phyloP scores from a whole-genome alignment of 2,113 vertebrate genomes.

The Oostethus manadensis region DNA sequence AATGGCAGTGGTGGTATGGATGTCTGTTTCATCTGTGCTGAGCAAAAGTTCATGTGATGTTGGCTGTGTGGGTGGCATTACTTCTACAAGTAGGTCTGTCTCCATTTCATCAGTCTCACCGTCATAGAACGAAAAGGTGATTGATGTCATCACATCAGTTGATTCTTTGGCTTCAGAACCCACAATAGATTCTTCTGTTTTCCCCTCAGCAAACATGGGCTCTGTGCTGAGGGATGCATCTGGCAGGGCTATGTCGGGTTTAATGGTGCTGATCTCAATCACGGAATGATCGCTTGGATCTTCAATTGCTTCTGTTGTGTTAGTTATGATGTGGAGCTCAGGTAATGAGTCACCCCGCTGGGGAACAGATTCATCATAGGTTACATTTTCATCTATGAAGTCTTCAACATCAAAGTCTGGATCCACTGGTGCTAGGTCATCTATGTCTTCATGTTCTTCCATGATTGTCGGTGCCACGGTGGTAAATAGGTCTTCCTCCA shows the following conservation, averaged over 20 bases:
- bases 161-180: slow-evolving; percentile 25
- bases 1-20: neutral
- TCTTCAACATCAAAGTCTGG: slow-evolving; percentile 34
- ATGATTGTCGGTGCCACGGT: slow-evolving; percentile 42
- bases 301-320: slow-evolving; percentile 22
- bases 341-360: slow-evolving; percentile 38
- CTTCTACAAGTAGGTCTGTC: slow-evolving; percentile 27
- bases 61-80: slow-evolving; percentile 9
- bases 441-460: slow-evolving; percentile 33
- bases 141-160: slow-evolving; percentile 26
- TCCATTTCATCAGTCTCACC: slow-evolving; percentile 2
- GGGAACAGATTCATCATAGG: slow-evolving; percentile 11
- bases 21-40: slow-evolving; percentile 10
- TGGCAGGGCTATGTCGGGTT: slow-evolving; percentile 53
- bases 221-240: slow-evolving; percentile 47
- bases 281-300: slow-evolving; percentile 52
- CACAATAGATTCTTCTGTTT: slow-evolving; percentile 59
- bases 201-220: slow-evolving; percentile 59
- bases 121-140: slow-evolving; percentile 23
- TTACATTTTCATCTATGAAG: slow-evolving; percentile 22
- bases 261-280: slow-evolving; percentile 55
- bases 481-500: slow-evolving; percentile 48
- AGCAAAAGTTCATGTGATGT: neutral
- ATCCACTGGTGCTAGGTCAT: slow-evolving; percentile 12
- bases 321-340: slow-evolving; percentile 2